A percentile compares a stretch with the other conserved stretches of the same genome.
Conservation (phyloP, 2,888 invertebrate species). For the Diarsia dahlii region DNA sequence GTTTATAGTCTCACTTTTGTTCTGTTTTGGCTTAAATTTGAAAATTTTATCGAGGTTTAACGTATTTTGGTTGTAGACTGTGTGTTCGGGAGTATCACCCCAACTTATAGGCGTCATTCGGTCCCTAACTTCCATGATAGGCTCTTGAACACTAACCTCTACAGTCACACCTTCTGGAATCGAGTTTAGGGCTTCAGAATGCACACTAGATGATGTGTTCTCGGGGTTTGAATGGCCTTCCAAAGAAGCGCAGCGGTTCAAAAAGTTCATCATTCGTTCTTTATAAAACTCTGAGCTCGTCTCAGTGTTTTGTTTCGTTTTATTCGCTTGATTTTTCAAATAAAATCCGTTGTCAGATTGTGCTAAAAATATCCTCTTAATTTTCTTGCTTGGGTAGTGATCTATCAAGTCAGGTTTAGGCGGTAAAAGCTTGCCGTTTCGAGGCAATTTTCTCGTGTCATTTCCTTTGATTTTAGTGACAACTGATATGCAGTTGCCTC, state of each 20-base stretch:
- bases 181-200: slow-evolving; percentile 81
- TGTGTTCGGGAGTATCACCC: slow-evolving; percentile 86
- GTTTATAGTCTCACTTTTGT: slow-evolving; percentile 62
- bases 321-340: slow-evolving; percentile 86
- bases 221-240: slow-evolving; percentile 83
- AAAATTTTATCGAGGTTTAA: slow-evolving; percentile 86
- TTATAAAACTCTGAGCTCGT: slow-evolving; percentile 87
- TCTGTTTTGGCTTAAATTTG: slow-evolving; percentile 74
- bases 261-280: slow-evolving; percentile 86
- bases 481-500: slow-evolving; percentile 89
- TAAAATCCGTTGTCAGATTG: slow-evolving; percentile 86
- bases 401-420: slow-evolving; percentile 90
- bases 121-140: slow-evolving; percentile 56
- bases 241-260: slow-evolving; percentile 83
- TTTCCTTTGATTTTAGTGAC: slow-evolving; percentile 91
- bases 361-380: slow-evolving; percentile 88
- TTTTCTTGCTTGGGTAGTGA: slow-evolving; percentile 89
- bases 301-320: slow-evolving; percentile 84
- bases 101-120: slow-evolving; percentile 82
- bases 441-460: slow-evolving; percentile 80
- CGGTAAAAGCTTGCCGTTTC: slow-evolving; percentile 83
- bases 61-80: slow-evolving; percentile 87
- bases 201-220: slow-evolving; percentile 78
- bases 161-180: slow-evolving; percentile 78
- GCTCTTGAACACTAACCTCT: slow-evolving; percentile 67